Evolutionary conservation across 2,113 vertebrate species (phyloP).

Genomic region (Paramisgurnus dabryanus): DNA sequence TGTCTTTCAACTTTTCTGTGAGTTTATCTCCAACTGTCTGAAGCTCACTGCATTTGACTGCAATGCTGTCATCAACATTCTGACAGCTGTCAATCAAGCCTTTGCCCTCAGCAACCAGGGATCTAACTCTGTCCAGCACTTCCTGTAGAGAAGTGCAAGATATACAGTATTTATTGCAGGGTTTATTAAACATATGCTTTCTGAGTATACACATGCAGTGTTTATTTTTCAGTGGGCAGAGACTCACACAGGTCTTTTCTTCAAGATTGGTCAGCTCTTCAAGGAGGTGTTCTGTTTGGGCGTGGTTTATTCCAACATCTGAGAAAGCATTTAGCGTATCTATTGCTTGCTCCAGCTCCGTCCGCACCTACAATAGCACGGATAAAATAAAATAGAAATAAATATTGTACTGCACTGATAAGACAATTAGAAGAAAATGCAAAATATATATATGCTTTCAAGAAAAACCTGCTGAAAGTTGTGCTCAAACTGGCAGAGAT

Average conservation of each 20-base stretch:
- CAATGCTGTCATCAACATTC: constrained; percentile 31
- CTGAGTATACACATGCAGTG: not conserved
- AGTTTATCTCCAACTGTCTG: constrained; percentile 33
- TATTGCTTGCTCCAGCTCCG: constrained; percentile 29
- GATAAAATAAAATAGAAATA: not conserved
- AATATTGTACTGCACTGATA: not conserved
- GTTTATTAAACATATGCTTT: not conserved
- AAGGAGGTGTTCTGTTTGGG: constrained; percentile 44
- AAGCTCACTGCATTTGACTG: constrained; percentile 44
- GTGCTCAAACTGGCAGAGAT: constrained; percentile 49
- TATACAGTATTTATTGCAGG: not conserved
- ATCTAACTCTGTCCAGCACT: constrained; percentile 35
- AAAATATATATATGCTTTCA: not conserved
- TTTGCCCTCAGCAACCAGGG: constrained; percentile 34
- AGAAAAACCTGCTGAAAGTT: constrained; percentile 46
- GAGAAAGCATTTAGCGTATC: constrained; percentile 25
- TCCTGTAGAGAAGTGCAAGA: constrained; percentile 23
- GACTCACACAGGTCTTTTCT: constrained; percentile 37
- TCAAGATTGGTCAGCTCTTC: constrained; percentile 42
- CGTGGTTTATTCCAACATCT: constrained; percentile 37
- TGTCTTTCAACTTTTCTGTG: constrained; percentile 34
- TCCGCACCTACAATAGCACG: constrained; percentile 25
- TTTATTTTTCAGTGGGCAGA: not conserved
- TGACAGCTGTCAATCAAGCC: constrained; percentile 35
- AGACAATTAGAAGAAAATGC: not conserved